phyloP scores from a whole-genome alignment of 2,113 vertebrate genomes.

The Thunnus thynnus region DNA sequence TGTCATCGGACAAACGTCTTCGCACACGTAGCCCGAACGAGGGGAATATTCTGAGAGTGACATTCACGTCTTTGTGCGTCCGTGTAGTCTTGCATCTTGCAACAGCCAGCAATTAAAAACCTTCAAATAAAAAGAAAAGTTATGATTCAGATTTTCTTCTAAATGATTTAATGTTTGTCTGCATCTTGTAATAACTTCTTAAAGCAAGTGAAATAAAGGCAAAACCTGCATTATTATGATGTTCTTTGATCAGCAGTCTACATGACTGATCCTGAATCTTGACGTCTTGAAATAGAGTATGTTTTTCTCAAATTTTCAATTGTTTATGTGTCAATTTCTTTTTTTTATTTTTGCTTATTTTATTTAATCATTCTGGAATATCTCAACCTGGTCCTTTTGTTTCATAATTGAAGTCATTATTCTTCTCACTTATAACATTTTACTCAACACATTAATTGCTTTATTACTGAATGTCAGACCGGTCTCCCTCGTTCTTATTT shows the following conservation, averaged over 20 bases:
- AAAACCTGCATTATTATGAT: not conserved
- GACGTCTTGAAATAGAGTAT: not conserved
- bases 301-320: no score
- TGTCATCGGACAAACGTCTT: not conserved
- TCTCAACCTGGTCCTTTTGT: no score
- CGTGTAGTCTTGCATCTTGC: slow-evolving; percentile 1
- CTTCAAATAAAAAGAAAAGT: not conserved
- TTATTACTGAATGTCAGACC: no score
- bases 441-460: no score
- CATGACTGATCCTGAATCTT: not conserved
- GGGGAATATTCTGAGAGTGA: not conserved
- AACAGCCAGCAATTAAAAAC: not conserved
- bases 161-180: not conserved
- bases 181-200: not conserved
- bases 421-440: no score
- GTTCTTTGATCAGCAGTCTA: slow-evolving; percentile 5
- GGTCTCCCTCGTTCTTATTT: no score
- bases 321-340: no score
- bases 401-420: no score
- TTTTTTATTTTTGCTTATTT: no score
- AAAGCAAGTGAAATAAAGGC: slow-evolving; percentile 13
- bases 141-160: not conserved
- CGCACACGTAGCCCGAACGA: not conserved
- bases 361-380: not conserved
- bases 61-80: not conserved